Conservation (phyloP, 2,797 vertebrate species). For the Tenualosa thibaudeaui region DNA sequence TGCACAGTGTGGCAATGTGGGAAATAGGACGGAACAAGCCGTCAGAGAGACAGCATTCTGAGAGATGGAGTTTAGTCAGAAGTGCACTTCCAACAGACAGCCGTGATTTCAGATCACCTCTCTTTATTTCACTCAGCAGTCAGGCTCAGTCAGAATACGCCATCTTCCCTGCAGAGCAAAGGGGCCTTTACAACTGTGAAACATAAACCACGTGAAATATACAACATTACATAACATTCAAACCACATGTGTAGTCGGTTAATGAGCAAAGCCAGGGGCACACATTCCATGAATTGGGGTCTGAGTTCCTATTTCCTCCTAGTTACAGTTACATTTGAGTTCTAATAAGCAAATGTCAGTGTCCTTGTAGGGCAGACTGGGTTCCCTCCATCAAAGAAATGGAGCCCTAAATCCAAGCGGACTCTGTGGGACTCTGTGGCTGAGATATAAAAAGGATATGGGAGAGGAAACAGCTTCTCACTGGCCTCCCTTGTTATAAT, state of each 20-base stretch:
- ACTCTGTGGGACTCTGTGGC: not conserved
- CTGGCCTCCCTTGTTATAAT: not conserved
- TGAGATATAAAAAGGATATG: not conserved
- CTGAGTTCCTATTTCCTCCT: not conserved
- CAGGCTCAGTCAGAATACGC: not conserved
- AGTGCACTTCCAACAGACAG: not conserved
- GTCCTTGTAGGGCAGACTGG: not conserved
- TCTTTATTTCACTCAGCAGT: not conserved
- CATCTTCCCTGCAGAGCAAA: not conserved
- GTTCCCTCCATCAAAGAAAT: slow-evolving; percentile 5
- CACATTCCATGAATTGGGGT: not conserved
- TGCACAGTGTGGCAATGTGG: slow-evolving; percentile 32
- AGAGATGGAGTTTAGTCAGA: not conserved
- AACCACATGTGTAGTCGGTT: not conserved
- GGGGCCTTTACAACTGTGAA: not conserved
- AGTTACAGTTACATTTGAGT: not conserved
- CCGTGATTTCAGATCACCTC: not conserved
- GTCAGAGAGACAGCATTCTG: not conserved
- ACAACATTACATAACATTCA: not conserved
- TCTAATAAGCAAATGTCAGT: not conserved
- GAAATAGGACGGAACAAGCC: slow-evolving; percentile 9
- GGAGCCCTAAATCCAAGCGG: not conserved
- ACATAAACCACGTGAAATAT: not conserved
- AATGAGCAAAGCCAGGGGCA: not conserved
- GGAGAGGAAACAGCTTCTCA: not conserved